Evolutionary conservation across 2,888 invertebrate species (phyloP).

Genomic region (Diplolepis rosae): DNA sequence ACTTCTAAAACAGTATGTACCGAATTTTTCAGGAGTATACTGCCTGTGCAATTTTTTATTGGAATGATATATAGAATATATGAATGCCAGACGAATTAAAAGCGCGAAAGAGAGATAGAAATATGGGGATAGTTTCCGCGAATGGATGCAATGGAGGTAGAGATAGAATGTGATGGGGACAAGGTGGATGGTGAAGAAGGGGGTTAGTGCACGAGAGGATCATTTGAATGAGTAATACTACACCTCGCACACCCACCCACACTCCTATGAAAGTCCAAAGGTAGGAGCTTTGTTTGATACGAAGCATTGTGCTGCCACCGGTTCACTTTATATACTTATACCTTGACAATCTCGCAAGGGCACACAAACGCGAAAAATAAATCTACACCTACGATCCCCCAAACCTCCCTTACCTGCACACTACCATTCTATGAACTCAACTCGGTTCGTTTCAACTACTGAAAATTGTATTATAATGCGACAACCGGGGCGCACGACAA

Average conservation of each 20-base stretch:
- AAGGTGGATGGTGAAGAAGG: slow-evolving; percentile 46
- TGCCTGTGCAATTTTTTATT: slow-evolving; percentile 65
- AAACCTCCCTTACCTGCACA: slow-evolving; percentile 30
- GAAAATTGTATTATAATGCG: slow-evolving; percentile 72
- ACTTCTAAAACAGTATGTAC: background rate
- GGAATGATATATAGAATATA: slow-evolving; percentile 64
- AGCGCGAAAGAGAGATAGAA: slow-evolving; percentile 53
- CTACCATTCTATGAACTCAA: slow-evolving; percentile 32
- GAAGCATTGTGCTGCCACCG: slow-evolving; percentile 71
- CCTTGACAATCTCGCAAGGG: slow-evolving; percentile 47
- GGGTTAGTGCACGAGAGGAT: slow-evolving; percentile 61
- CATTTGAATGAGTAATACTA: slow-evolving; percentile 74
- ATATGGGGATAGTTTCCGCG: slow-evolving; percentile 37
- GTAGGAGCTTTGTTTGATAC: slow-evolving; percentile 72
- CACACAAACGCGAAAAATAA: slow-evolving; percentile 47
- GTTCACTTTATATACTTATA: slow-evolving; percentile 67
- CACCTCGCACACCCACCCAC: slow-evolving; percentile 73
- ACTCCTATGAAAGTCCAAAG: slow-evolving; percentile 63
- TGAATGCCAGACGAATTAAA: slow-evolving; percentile 71
- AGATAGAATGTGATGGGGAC: slow-evolving; percentile 29
- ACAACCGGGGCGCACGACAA: slow-evolving; percentile 62
- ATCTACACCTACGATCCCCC: slow-evolving; percentile 42
- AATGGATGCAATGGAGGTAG: slow-evolving; percentile 48
- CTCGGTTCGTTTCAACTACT: slow-evolving; percentile 55
- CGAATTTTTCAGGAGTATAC: slow-evolving; percentile 7